Conservation (phyloP, 1,140 invertebrate genomes). For the Thaumatotibia leucotreta region DNA sequence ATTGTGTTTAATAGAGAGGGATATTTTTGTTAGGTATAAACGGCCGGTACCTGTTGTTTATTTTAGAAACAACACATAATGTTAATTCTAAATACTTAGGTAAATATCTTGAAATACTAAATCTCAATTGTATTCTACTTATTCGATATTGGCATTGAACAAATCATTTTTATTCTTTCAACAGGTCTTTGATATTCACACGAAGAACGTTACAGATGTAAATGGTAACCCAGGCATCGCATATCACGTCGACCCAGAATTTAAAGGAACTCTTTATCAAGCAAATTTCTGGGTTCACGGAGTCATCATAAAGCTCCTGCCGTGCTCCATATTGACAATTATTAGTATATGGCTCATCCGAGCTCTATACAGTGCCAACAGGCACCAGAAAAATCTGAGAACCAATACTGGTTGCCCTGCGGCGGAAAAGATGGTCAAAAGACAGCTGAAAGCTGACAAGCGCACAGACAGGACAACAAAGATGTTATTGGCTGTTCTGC, state of each 20-base stretch:
- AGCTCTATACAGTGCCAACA: slow-evolving; percentile 83
- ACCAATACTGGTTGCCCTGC: slow-evolving; percentile 78
- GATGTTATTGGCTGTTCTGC: slow-evolving; percentile 91
- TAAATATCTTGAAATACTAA: too few relatives aligned
- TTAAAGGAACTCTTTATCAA: slow-evolving; percentile 78
- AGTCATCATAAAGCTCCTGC: slow-evolving; percentile 90
- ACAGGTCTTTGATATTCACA: slow-evolving; percentile 72
- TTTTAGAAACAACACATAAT: too few relatives aligned
- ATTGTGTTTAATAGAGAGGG: too few relatives aligned
- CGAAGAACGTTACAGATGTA: slow-evolving; percentile 48
- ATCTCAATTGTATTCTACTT: not conserved
- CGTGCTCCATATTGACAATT: slow-evolving; percentile 88
- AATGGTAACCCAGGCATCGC: slow-evolving; percentile 70
- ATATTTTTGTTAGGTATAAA: too few relatives aligned
- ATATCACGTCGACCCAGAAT: slow-evolving; percentile 82
- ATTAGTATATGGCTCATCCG: slow-evolving; percentile 89
- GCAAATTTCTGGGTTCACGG: slow-evolving; percentile 93
- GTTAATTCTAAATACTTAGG: too few relatives aligned
- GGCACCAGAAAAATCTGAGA: slow-evolving; percentile 81
- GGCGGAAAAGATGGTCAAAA: slow-evolving; percentile 58
- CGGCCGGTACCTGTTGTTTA: too few relatives aligned
- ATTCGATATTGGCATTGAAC: slow-evolving; percentile 48
- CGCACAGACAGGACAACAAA: slow-evolving; percentile 90
- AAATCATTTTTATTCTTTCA: slow-evolving; percentile 20
- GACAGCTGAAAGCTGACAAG: slow-evolving; percentile 80